Evolutionary conservation across 2,888 invertebrate genomes (phyloP), one percentile per base, ranked within the genome.

Genomic region (Chrysomela aeneicollis): DNA sequence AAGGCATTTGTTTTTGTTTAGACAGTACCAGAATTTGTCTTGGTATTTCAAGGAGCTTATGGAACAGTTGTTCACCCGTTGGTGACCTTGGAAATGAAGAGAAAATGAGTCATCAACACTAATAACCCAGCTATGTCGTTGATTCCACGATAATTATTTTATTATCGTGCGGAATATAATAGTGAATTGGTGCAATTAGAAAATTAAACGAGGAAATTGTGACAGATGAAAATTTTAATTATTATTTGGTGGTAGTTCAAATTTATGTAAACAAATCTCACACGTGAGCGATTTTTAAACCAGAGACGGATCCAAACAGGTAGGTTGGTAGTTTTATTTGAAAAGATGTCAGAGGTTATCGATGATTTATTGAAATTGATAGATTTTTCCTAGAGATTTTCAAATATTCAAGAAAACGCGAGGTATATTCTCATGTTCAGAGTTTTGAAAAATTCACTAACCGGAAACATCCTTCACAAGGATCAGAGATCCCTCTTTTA

Each of bases 1-100:
- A 35, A 35, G 35, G 18, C 37, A 22, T 42, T 19, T 55, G 55
- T 55, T 42, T 55, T 37, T 53, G 53, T 53, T 19, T 21, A 18
- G 12, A 22, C 15, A 55, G 21, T 37, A 6, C 26, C 6, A 26
- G 26, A 35, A 12, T 35, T 10, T 35, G 10, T 35, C 9, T 12
- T 35, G 35, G 9, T 35, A 12, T 8, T 2, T 35, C 6, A 35
- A 2, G 26, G 26, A 3, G 35, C 12, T 35, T 12, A 2, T 12
- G 42, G n/a, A 42, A 42, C 42, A 42, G 8, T 42, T 42, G n/a
- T 15, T 15, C n/a, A 42, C 15, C 42, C 42, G 42, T 15, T 12
- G 42, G 12, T 42, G 42, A 42, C 42, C 42, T 42, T 42, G 42
- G 2, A 15, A 42, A 42, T 15, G n/a, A 12, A 35, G 2, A 35